These are phyloP conservation scores for Sphenopsis melanotis DNA, from an alignment of 2,797 vertebrate genomes.

Conservation along the genomic window DNA sequence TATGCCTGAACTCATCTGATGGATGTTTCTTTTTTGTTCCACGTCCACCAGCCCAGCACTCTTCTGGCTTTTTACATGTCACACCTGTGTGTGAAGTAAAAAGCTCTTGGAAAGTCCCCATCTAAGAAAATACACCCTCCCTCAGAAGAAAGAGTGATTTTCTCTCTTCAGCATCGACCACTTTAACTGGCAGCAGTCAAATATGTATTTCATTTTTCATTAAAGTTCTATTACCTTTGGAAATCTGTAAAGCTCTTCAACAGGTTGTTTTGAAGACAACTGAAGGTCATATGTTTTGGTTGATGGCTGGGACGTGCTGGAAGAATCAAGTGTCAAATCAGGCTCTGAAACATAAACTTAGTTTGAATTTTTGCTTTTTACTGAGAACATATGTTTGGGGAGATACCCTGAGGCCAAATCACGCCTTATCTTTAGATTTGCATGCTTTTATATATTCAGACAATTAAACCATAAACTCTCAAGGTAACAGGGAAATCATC, in stretches of 20 bases:
- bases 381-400: background rate
- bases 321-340: background rate
- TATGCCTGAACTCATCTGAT: background rate
- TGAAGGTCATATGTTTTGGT: background rate
- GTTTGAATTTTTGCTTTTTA: background rate
- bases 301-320: background rate
- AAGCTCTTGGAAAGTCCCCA: background rate
- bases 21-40: background rate
- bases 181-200: background rate
- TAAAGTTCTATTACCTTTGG: background rate
- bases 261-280: background rate
- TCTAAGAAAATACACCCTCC: background rate
- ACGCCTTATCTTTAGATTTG: background rate
- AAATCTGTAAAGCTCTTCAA: background rate
- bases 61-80: background rate
- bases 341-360: background rate
- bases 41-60: background rate
- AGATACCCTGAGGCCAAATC: background rate
- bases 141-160: background rate
- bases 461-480: background rate
- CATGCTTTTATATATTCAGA: background rate
- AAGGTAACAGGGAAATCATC: background rate
- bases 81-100: background rate
- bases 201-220: background rate
- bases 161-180: background rate